These are phyloP conservation scores for Papilio elwesi DNA, from an alignment of 2,888 invertebrate species.

Conservation along the genomic window DNA sequence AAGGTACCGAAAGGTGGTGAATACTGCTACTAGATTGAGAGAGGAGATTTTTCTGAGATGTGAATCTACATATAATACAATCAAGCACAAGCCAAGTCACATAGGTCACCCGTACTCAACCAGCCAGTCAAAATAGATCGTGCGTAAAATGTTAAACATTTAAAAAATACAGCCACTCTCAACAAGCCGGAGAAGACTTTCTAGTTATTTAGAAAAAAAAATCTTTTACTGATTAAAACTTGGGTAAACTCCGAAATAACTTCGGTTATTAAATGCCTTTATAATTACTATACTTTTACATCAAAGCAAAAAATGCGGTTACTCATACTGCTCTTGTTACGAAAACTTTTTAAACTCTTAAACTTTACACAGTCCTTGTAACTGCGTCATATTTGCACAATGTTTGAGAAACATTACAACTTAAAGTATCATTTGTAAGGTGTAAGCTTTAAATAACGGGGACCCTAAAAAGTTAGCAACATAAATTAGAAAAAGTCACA, in stretches of 20 bases:
- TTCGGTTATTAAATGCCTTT: slow-evolving; percentile 23
- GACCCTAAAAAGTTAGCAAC: slow-evolving; percentile 12
- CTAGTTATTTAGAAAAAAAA: slow-evolving; percentile 2
- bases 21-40: too few species aligned
- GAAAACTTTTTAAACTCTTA: slow-evolving; percentile 31
- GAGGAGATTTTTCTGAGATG: too few species aligned
- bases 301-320: slow-evolving; percentile 34
- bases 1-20: too few species aligned
- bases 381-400: slow-evolving; percentile 34
- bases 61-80: too few species aligned
- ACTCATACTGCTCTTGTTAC: slow-evolving; percentile 19
- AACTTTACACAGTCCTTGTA: slow-evolving; percentile 33
- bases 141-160: not conserved
- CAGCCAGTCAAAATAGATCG: not conserved
- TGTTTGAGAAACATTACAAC: slow-evolving; percentile 35
- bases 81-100: too few species aligned
- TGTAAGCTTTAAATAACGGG: slow-evolving; percentile 22
- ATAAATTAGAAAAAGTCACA: slow-evolving; percentile 6
- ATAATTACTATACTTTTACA: slow-evolving; percentile 33
- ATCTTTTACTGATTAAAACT: slow-evolving; percentile 7
- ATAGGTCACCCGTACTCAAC: too few species aligned
- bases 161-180: not conserved
- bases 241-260: slow-evolving; percentile 10
- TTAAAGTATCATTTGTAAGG: slow-evolving; percentile 27
- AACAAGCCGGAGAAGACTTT: not conserved